A percentile compares a stretch with the other conserved stretches of the same genome.
Conservation (phyloP, 1,140 invertebrate species). For the Neotoxoptera formosana region DNA sequence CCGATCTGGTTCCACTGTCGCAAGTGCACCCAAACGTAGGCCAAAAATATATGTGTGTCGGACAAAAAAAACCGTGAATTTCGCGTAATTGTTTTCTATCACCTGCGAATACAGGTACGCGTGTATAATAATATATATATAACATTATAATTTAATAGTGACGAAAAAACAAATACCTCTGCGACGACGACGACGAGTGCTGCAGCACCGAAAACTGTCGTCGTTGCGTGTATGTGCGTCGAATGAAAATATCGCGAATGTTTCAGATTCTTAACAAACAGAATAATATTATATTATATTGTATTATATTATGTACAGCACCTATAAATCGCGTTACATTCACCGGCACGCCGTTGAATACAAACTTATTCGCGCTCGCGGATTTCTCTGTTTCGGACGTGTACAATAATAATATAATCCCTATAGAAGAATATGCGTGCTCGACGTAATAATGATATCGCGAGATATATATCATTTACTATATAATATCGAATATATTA, state of each 20-base stretch:
- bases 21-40: background rate
- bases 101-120: background rate
- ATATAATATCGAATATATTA: background rate
- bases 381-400: constrained; percentile 39
- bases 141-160: background rate
- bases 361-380: background rate
- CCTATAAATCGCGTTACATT: background rate
- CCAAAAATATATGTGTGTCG: background rate
- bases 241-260: constrained; percentile 19
- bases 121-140: background rate
- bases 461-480: background rate
- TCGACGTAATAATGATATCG: constrained; percentile 21
- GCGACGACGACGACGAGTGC: background rate
- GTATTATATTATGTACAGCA: background rate
- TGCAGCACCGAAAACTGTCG: background rate
- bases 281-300: constrained; percentile 7
- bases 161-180: background rate
- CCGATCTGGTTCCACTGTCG: background rate
- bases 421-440: background rate
- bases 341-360: background rate
- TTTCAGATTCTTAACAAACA: background rate
- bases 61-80: background rate
- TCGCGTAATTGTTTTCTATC: background rate
- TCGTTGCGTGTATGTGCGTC: background rate
- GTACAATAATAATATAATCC: background rate